Conservation (phyloP, 2,113 vertebrate species). For the Colaptes auratus region DNA sequence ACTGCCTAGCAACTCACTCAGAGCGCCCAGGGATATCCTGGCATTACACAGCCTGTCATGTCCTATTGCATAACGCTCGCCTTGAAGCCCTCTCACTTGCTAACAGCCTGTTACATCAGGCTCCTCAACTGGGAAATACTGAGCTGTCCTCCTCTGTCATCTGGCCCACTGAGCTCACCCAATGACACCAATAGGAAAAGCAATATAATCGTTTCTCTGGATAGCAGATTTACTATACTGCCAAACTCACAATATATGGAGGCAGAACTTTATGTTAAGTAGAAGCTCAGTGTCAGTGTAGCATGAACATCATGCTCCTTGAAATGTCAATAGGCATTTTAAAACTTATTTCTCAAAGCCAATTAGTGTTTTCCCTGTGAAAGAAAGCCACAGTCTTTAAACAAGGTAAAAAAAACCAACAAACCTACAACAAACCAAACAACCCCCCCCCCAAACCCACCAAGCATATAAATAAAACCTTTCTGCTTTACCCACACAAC, state of each 20-base stretch:
- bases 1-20: conserved; percentile 14
- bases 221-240: background rate
- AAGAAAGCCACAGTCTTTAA: background rate
- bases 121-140: background rate
- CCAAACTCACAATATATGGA: background rate
- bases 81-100: background rate
- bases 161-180: background rate
- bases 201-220: background rate
- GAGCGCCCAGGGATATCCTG: background rate
- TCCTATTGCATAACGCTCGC: background rate
- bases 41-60: background rate
- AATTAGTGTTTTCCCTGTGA: background rate
- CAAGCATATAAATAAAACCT: background rate
- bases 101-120: background rate
- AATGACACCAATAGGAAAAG: background rate
- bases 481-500: background rate
- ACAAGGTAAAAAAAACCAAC: background rate
- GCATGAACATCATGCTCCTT: background rate
- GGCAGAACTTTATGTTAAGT: background rate
- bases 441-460: background rate
- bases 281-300: background rate
- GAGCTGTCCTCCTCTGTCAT: background rate
- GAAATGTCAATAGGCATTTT: background rate
- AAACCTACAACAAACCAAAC: too few relatives aligned
- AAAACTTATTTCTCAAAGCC: background rate